Conservation (phyloP, 2,797 vertebrate species). For the Sebastes wilsoni region DNA sequence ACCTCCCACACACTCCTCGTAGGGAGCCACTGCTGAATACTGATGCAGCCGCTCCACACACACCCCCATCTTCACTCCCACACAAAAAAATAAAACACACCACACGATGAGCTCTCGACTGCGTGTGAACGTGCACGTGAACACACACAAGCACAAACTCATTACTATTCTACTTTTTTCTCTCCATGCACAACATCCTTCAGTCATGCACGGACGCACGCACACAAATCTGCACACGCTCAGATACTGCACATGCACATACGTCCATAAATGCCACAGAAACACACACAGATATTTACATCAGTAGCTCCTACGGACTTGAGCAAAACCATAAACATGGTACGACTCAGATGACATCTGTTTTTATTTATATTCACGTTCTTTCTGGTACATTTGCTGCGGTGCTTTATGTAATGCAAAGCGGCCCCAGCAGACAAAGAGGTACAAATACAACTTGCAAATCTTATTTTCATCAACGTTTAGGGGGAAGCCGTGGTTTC, state of each 20-base stretch:
- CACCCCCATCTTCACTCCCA: slow-evolving; percentile 23
- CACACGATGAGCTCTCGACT: background rate
- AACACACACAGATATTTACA: background rate
- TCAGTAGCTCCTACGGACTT: background rate
- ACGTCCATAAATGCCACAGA: slow-evolving; percentile 12
- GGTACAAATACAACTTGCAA: background rate
- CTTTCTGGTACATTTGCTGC: slow-evolving; percentile 26
- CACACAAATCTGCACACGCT: background rate
- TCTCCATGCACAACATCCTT: slow-evolving; percentile 10
- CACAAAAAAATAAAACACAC: slow-evolving; percentile 10
- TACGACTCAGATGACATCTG: slow-evolving; percentile 30
- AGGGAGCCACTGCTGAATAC: slow-evolving; percentile 73
- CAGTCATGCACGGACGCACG: background rate
- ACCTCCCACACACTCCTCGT: slow-evolving; percentile 65
- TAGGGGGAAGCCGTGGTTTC: background rate
- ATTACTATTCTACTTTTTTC: slow-evolving; percentile 24
- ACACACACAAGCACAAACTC: slow-evolving; percentile 41
- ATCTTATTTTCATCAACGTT: background rate
- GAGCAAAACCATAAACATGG: slow-evolving; percentile 29
- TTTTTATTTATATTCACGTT: slow-evolving; percentile 48
- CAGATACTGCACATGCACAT: background rate
- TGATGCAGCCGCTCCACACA: slow-evolving; percentile 66
- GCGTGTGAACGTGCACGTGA: slow-evolving; percentile 4
- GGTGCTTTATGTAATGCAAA: slow-evolving; percentile 5
- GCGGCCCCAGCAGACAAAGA: background rate